A percentile compares a stretch with the other conserved stretches of the same genome.
These are phyloP conservation scores for Sebastiscus tertius DNA, from an alignment of 2,797 vertebrate genomes.

Conservation along the genomic window DNA sequence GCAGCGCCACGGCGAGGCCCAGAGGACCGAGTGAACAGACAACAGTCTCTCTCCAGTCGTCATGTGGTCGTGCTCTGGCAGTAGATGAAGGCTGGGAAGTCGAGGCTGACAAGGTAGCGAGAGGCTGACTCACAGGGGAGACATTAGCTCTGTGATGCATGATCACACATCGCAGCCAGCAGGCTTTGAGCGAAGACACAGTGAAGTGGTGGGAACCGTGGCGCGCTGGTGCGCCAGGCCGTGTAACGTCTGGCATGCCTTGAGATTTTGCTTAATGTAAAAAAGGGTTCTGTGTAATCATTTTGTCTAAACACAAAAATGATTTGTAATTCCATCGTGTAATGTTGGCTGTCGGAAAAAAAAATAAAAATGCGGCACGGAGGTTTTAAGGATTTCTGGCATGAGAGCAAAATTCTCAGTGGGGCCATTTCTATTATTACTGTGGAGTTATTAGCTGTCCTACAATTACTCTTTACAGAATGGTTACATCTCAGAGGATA, in stretches of 20 bases:
- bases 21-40: constrained; percentile 36
- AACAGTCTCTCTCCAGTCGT: constrained; percentile 42
- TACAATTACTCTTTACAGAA: constrained; percentile 7
- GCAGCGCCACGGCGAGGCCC: constrained; percentile 8
- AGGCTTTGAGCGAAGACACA: constrained; percentile 55
- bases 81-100: constrained; percentile 66
- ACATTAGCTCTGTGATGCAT: constrained; percentile 76
- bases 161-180: constrained; percentile 70
- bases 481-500: neutral
- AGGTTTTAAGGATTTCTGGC: constrained; percentile 29
- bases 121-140: constrained; percentile 77
- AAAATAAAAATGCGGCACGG: neutral
- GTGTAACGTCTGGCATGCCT: constrained; percentile 36
- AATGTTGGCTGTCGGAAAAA: neutral
- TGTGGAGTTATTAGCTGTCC: constrained; percentile 1
- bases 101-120: constrained; percentile 68
- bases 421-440: neutral
- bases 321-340: constrained; percentile 14
- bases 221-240: constrained; percentile 45
- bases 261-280: constrained; percentile 33
- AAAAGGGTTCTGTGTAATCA: constrained; percentile 19
- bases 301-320: constrained; percentile 25
- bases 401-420: constrained; percentile 1
- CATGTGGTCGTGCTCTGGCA: constrained; percentile 61
- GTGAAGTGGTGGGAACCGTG: constrained; percentile 57